A percentile compares a stretch with the other conserved stretches of the same genome.
These are phyloP conservation scores for Malthinus flaveolus DNA, from an alignment of 2,888 invertebrate species.

Conservation along the genomic window DNA sequence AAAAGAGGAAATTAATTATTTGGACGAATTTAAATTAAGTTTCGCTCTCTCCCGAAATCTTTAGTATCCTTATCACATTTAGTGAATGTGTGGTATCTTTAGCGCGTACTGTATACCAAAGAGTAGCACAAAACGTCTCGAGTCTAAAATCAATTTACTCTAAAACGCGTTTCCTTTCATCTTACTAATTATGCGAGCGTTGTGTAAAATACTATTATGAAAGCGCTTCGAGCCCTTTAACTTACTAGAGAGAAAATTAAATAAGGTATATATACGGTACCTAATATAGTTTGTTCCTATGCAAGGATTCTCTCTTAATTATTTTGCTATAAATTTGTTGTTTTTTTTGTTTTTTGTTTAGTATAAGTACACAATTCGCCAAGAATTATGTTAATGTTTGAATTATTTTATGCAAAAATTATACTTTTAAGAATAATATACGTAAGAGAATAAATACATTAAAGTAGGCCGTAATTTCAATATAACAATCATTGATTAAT, in stretches of 20 bases:
- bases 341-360: too few relatives aligned
- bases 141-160: constrained; percentile 42
- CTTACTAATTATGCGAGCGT: constrained; percentile 45
- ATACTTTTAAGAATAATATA: too few relatives aligned
- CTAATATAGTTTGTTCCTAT: too few relatives aligned
- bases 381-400: too few relatives aligned
- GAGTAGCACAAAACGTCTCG: constrained; percentile 34
- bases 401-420: too few relatives aligned
- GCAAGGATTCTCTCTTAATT: constrained; percentile 27
- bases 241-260: constrained; percentile 28
- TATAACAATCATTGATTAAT: too few relatives aligned
- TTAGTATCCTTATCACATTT: constrained; percentile 23
- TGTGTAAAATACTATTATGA: constrained; percentile 44
- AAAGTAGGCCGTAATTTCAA: too few relatives aligned
- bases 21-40: constrained; percentile 20
- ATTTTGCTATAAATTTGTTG: constrained; percentile 24
- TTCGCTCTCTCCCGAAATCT: constrained; percentile 10
- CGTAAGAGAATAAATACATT: too few relatives aligned
- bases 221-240: constrained; percentile 19
- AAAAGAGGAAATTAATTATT: constrained; percentile 16
- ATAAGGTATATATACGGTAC: constrained; percentile 19
- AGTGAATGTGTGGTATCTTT: constrained; percentile 21
- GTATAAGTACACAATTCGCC: too few relatives aligned
- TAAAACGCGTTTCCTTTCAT: constrained; percentile 45
- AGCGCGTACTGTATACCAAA: constrained; percentile 33